A percentile compares a stretch with the other conserved stretches of the same genome.
phyloP scores from a whole-genome alignment of 2,797 vertebrate species.

The Zonotrichia albicollis region DNA sequence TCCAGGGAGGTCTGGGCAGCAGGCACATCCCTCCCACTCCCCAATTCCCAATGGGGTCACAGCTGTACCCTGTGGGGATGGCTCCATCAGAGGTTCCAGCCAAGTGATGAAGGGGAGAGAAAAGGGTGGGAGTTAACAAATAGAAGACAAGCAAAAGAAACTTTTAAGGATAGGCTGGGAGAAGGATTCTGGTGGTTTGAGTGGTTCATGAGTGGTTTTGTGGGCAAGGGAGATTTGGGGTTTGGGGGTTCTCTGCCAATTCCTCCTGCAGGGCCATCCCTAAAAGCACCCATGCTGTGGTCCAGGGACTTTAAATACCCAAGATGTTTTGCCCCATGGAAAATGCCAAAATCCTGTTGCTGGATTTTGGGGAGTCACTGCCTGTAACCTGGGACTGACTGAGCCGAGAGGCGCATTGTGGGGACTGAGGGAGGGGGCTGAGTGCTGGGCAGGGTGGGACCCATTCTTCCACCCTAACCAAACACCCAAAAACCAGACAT shows the following conservation, averaged over 20 bases:
- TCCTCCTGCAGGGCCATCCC: background rate
- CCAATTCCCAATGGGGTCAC: fast-evolving
- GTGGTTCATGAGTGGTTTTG: background rate
- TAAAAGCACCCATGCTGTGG: background rate
- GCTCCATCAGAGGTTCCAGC: background rate
- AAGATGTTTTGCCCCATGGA: background rate
- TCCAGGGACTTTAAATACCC: background rate
- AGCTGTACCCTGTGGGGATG: background rate
- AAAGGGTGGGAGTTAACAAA: background rate
- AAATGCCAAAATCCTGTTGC: background rate
- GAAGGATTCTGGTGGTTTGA: background rate
- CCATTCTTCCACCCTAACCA: background rate
- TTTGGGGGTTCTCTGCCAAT: background rate
- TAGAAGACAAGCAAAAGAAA: background rate
- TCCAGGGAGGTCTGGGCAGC: background rate
- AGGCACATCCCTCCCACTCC: background rate
- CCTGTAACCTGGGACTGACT: background rate
- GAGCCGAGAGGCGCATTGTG: fast-evolving
- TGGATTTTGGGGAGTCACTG: fast-evolving
- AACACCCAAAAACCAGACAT: background rate
- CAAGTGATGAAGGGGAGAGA: background rate
- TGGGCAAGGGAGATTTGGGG: background rate
- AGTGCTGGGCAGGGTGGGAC: background rate
- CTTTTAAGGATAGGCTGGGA: background rate
- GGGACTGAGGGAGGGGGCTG: background rate